Conservation (phyloP, 1,140 invertebrate species). For the Brachystomella parvula region DNA sequence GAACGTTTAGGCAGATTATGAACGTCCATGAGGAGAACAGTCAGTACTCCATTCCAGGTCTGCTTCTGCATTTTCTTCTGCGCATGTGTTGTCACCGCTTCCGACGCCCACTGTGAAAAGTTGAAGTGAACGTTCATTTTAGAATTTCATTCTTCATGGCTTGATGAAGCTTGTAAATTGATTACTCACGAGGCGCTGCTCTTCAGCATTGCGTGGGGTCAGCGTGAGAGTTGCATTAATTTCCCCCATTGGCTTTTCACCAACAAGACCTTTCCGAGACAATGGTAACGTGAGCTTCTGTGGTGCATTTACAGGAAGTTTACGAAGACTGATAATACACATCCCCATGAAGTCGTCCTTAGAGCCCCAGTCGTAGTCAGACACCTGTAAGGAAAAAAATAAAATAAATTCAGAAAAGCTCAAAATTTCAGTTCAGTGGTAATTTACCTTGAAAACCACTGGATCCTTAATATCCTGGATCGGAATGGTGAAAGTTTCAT, state of each 20-base stretch:
- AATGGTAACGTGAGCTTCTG: slow-evolving; percentile 69
- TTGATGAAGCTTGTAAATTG: background rate
- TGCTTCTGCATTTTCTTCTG: slow-evolving; percentile 76
- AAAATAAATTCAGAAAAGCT: background rate
- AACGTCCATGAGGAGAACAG: slow-evolving; percentile 89
- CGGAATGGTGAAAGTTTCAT: slow-evolving; percentile 88
- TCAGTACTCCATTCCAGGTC: slow-evolving; percentile 92
- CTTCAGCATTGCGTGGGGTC: slow-evolving; percentile 79
- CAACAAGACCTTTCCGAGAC: slow-evolving; percentile 55
- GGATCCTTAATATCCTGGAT: slow-evolving; percentile 88
- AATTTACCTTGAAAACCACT: slow-evolving; percentile 70
- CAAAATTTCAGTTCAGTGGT: background rate
- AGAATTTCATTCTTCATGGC: too few relatives aligned
- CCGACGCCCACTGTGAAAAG: slow-evolving; percentile 29
- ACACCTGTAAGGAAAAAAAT: slow-evolving; percentile 57
- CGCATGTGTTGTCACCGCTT: slow-evolving; percentile 52
- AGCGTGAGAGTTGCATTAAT: slow-evolving; percentile 70
- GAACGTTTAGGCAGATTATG: slow-evolving; percentile 60
- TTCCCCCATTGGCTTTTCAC: slow-evolving; percentile 65
- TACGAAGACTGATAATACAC: slow-evolving; percentile 71
- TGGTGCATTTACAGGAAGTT: slow-evolving; percentile 64
- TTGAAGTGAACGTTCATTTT: background rate
- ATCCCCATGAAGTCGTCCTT: slow-evolving; percentile 96
- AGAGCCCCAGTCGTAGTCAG: slow-evolving; percentile 95
- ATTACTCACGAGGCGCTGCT: slow-evolving; percentile 78